A percentile compares a stretch with the other conserved stretches of the same genome.
These are phyloP conservation scores for Tetramorium alpestre DNA, from an alignment of 1,140 invertebrate species.

Conservation along the genomic window DNA sequence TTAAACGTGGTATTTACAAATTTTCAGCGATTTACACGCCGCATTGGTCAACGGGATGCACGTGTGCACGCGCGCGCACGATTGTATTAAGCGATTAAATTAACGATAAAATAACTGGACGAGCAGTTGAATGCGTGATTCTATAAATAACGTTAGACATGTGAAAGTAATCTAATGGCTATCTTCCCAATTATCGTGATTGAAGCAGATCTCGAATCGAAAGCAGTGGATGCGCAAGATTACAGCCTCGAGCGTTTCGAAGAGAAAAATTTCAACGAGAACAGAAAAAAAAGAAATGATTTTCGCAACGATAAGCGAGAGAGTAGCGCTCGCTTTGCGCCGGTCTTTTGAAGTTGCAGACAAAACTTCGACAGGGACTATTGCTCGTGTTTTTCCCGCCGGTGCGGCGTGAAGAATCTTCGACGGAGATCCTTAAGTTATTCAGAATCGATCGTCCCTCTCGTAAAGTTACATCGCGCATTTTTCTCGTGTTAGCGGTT, in stretches of 20 bases:
- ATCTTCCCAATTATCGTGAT: background rate
- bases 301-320: constrained; percentile 2
- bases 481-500: constrained; percentile 39
- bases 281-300: background rate
- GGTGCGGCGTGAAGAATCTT: constrained; percentile 14
- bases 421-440: constrained; percentile 45
- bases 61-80: background rate
- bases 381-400: background rate
- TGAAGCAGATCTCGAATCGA: background rate
- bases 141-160: constrained; percentile 43
- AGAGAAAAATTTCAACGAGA: background rate
- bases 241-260: background rate
- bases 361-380: constrained; percentile 35
- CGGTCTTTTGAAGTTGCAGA: constrained; percentile 53
- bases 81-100: constrained; percentile 48
- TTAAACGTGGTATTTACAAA: constrained; percentile 54
- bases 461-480: constrained; percentile 24
- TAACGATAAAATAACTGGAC: constrained; percentile 33
- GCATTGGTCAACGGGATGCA: constrained; percentile 11
- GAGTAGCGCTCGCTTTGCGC: constrained; percentile 2
- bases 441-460: constrained; percentile 50
- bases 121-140: constrained; percentile 28
- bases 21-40: constrained; percentile 52
- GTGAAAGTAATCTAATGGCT: background rate
- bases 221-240: background rate